A percentile compares a stretch with the other conserved stretches of the same genome.
These are phyloP conservation scores for Muscicapa striata DNA, from an alignment of 2,797 vertebrate genomes.

Conservation along the genomic window DNA sequence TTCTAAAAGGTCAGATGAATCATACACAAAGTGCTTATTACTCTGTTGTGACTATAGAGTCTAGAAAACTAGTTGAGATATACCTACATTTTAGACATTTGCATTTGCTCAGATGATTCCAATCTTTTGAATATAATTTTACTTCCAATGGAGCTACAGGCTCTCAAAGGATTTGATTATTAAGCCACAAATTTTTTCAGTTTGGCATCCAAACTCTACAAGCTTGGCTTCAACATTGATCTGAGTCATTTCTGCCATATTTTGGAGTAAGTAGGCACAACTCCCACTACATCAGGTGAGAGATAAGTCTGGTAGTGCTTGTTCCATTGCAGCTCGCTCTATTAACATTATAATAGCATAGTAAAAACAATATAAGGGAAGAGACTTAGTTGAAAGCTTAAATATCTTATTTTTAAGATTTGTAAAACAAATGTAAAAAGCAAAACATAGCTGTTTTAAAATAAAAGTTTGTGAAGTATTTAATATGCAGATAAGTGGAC, in stretches of 20 bases:
- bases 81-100: not conserved
- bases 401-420: not conserved
- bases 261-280: not conserved
- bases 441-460: not conserved
- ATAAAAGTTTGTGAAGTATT: not conserved
- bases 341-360: not conserved
- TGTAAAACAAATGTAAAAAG: not conserved
- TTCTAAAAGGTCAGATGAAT: conserved; percentile 35
- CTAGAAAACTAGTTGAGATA: not conserved
- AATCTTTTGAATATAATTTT: not conserved
- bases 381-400: not conserved
- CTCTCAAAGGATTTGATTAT: not conserved
- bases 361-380: not conserved
- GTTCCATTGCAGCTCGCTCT: not conserved
- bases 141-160: not conserved
- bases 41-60: not conserved
- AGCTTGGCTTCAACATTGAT: not conserved
- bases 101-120: not conserved
- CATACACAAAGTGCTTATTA: not conserved
- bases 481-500: not conserved
- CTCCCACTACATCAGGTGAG: not conserved
- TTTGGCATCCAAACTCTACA: not conserved
- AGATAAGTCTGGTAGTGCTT: not conserved
- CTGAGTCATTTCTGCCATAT: not conserved
- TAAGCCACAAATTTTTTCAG: not conserved